Base-by-base conservation (phyloP, 2,797 vertebrate genomes). In the Lemur catta region DNA sequence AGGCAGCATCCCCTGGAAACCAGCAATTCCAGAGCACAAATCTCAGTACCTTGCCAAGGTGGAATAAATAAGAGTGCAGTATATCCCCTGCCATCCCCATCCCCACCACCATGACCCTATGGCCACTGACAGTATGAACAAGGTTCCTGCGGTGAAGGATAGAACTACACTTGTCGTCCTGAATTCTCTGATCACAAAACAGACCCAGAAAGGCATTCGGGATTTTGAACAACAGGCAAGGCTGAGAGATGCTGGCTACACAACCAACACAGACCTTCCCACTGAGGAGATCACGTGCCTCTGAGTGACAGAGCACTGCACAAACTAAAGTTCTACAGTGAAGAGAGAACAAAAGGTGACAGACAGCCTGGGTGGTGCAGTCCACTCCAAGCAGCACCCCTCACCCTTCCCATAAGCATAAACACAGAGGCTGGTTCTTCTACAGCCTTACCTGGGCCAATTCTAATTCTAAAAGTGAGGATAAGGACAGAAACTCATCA, bases 171-270 rank as follows among this genome's bases (percentile, higher is more conserved):
- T 1, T 65, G 13, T 98, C 98, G 99, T 99, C 97, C 98, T 99
- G 98, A 99, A 98, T 98, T 82, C 41, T 95, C 92, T 98, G 0
- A 98, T 98, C 81, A 96, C 61, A 99, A 99, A 99, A 98, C 98
- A 99, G 95, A 98, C 98, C 55, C 98, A 99, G 52, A 99, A 99
- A 97, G 99, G 98, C 97, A 98, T 99, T 78, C 98, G 99, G 80
- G 99, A 92, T 96, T 99, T 99, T 96, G 99, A 99, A 97, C 98
- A 99, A 98, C 98, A 99, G 97, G 99, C 99, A 74, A 99, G 99
- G 43, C 98, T 99, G 98, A 99, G 98, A 46, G 99, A 99, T 63
- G 98, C 98, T 35, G 98, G 98, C 11, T 99, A 99, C 97, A 98
- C 98, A 50, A 99, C 99, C 74, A 99, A 99, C 98, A 99, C 99